Percentiles rank a stretch among this genome's conserved stretches.
Conservation (phyloP, 2,113 vertebrate species). For the Crotalus horridus region DNA sequence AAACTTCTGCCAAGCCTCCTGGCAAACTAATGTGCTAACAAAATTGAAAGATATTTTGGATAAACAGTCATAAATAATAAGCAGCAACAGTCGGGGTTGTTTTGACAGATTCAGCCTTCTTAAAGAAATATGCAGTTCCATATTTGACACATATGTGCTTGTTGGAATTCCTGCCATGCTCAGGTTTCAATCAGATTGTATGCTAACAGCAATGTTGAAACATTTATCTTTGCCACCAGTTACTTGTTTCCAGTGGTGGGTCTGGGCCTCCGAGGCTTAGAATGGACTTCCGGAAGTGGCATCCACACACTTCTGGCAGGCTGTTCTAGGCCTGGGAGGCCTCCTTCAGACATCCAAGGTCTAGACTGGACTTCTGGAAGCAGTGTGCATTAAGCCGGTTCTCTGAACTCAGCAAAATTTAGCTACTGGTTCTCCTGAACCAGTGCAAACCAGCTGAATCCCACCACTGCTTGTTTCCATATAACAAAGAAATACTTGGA, state of each 20-base stretch:
- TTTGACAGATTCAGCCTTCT: neutral
- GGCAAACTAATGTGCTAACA: neutral
- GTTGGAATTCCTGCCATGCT: neutral
- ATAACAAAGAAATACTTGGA: neutral
- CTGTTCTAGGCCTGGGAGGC: no score
- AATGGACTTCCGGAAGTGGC: no score
- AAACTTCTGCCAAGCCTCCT: neutral
- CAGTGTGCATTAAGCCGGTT: no score
- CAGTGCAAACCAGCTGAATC: no score
- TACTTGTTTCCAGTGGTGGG: neutral
- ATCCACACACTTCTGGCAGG: no score
- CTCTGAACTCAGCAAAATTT: no score
- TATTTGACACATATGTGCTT: neutral
- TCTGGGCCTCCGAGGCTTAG: no score
- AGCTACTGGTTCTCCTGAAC: no score
- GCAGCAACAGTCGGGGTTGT: neutral
- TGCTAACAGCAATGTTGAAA: neutral
- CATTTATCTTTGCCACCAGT: neutral
- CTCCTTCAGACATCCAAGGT: no score
- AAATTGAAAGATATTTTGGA: constrained; percentile 11
- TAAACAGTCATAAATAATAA: neutral
- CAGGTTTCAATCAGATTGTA: neutral
- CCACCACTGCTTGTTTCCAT: neutral
- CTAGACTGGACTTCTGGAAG: no score
- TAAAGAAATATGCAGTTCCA: neutral